Evolutionary conservation across 2,797 vertebrate species (phyloP), one percentile per base, ranked within the genome.

Genomic region (Danionella dracula): DNA sequence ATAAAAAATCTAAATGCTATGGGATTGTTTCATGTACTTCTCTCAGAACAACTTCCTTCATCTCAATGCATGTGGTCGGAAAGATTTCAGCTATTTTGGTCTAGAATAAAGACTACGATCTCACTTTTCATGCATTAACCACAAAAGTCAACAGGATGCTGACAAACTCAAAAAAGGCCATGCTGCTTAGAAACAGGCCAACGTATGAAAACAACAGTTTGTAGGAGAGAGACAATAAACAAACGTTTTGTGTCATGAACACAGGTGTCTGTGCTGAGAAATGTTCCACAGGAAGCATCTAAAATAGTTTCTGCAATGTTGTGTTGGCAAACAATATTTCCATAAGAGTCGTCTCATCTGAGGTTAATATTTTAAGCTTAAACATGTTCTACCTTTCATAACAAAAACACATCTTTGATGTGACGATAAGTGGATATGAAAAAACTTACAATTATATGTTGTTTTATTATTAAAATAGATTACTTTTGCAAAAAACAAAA

Each of bases 101-200:
- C 29, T 66, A 20, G 46, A 54, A 66, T 27, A 44, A 27, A 27
- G 23, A 35, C 20, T 34, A 21, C 66, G 71, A 74, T 57, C 63
- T 49, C 55, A 68, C 65, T 35, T 34, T 16, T 16, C 50, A 29
- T 37, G 16, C 51, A 63, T 34, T 40, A 35, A 66, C 75, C 72
- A 70, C 72, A 77, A 65, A 70, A 59, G 69, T 77, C 72, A 77
- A 77, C 72, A 77, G 75, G 75, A 77, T 66, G 62, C 66, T 55
- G 65, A 56, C 49, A 56, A 21, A 37, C 9, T 61, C 57, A 40
- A 69, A 50, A 50, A 62, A 45, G 46, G 48, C 29, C 35, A 31
- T 8, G 23, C 32, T 41, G 50, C 67, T 27, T 41, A 65, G 40
- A 71, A 65, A 74, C 50, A 63, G 27, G 49, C 44, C 40, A 12